These are phyloP conservation scores for Ceratoteleas bidentatus DNA, from an alignment of 1,140 invertebrate genomes.

Conservation along the genomic window DNA sequence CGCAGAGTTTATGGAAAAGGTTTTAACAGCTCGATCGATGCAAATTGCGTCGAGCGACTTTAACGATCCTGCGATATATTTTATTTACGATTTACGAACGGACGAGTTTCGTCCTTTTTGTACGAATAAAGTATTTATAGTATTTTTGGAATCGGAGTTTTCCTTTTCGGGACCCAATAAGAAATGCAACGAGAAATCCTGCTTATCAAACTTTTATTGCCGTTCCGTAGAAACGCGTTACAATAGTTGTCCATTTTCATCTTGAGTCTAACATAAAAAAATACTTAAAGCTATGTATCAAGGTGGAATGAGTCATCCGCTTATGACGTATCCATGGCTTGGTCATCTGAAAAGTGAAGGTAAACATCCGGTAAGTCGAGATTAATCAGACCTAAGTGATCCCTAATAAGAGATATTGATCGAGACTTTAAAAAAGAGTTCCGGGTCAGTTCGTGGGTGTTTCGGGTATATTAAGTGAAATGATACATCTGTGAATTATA, in stretches of 20 bases:
- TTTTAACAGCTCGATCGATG: conserved; percentile 2
- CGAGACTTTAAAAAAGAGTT: no score
- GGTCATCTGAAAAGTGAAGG: conserved; percentile 56
- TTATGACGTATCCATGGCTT: conserved; percentile 72
- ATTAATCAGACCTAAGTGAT: background rate
- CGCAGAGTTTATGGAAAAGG: background rate
- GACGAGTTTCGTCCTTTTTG: background rate
- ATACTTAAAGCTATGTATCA: conserved; percentile 5
- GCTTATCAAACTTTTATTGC: conserved; percentile 8
- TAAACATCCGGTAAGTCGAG: background rate
- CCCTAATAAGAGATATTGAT: conserved; percentile 69
- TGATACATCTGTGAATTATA: no score
- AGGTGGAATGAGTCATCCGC: conserved; percentile 35
- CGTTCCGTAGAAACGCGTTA: background rate
- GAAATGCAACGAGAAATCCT: no score
- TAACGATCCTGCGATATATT: conserved; percentile 3
- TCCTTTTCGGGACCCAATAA: no score
- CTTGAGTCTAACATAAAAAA: conserved; percentile 13
- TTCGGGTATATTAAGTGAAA: no score
- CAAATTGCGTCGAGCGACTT: background rate
- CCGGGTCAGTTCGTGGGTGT: no score
- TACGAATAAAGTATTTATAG: conserved; percentile 19
- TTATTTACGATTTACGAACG: conserved; percentile 29
- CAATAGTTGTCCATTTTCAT: background rate
- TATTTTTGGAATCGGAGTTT: background rate